Evolutionary conservation across 2,113 vertebrate species (phyloP).

Genomic region (Malaclemys terrapin): DNA sequence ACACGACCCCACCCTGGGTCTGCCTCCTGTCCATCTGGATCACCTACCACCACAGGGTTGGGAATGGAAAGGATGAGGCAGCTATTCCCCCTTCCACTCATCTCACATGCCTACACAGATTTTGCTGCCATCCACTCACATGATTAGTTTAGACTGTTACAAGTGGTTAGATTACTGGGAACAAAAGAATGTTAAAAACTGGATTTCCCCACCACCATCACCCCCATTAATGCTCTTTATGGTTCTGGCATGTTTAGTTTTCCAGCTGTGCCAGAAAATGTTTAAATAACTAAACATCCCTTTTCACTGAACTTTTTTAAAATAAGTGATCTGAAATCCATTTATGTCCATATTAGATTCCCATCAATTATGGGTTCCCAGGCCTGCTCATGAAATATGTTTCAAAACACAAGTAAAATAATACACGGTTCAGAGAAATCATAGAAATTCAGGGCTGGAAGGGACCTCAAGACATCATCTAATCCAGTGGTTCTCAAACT

Average conservation of each 20-base stretch:
- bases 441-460: not conserved
- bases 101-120: accelerated
- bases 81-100: not conserved
- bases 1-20: not conserved
- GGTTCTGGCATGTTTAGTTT: not conserved
- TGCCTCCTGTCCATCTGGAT: not conserved
- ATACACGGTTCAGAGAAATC: not conserved
- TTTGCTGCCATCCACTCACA: not conserved
- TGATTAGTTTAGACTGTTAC: accelerated
- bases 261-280: not conserved
- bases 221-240: not conserved
- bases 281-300: not conserved
- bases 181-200: not conserved
- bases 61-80: not conserved
- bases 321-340: not conserved
- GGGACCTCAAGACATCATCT: not conserved
- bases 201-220: not conserved
- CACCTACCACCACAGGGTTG: not conserved
- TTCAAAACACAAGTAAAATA: not conserved
- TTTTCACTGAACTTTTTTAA: not conserved
- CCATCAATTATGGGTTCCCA: not conserved
- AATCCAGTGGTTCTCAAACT: too few species aligned
- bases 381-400: accelerated
- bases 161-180: not conserved
- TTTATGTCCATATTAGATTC: not conserved